A percentile compares a stretch with the other conserved stretches of the same genome.
These are phyloP conservation scores for Euleptes europaea DNA, from an alignment of 2,113 vertebrate species.

Conservation along the genomic window DNA sequence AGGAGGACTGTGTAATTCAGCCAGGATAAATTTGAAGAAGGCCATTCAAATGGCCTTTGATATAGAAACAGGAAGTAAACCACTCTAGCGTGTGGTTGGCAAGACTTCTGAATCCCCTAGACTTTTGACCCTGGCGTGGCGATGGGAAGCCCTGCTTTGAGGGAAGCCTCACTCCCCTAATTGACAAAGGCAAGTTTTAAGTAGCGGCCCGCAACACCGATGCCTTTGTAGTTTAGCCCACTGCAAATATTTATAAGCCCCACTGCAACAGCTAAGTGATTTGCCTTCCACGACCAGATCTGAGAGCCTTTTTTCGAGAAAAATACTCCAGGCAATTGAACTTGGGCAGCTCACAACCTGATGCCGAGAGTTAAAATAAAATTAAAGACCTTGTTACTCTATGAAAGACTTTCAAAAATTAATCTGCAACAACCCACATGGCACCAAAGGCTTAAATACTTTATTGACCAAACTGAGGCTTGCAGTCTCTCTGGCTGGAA, in stretches of 20 bases:
- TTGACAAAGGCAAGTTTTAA: background rate
- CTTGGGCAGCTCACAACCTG: slow-evolving; percentile 39
- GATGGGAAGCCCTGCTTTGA: background rate
- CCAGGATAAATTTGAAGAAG: background rate
- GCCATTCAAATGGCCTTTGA: background rate
- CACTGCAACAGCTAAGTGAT: background rate
- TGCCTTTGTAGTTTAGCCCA: background rate
- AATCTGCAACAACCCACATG: slow-evolving; percentile 63
- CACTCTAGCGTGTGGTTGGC: background rate
- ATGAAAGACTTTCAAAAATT: slow-evolving; percentile 70
- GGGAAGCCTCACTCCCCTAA: too few species aligned
- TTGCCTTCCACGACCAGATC: background rate
- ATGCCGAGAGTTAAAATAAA: slow-evolving; percentile 61
- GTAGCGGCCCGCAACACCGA: background rate
- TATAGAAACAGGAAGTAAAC: background rate
- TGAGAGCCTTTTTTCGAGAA: slow-evolving; percentile 5
- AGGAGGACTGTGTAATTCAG: too few species aligned
- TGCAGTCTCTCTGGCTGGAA: slow-evolving; percentile 18
- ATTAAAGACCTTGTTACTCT: slow-evolving; percentile 65
- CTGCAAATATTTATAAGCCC: background rate
- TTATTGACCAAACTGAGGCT: slow-evolving; percentile 64
- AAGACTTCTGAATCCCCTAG: background rate
- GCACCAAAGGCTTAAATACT: slow-evolving; percentile 70
- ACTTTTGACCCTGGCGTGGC: background rate
- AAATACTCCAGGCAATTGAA: background rate